A percentile compares a stretch with the other conserved stretches of the same genome.
phyloP scores from a whole-genome alignment of 2,888 invertebrate species.

The Cecidostiba fungosa region DNA sequence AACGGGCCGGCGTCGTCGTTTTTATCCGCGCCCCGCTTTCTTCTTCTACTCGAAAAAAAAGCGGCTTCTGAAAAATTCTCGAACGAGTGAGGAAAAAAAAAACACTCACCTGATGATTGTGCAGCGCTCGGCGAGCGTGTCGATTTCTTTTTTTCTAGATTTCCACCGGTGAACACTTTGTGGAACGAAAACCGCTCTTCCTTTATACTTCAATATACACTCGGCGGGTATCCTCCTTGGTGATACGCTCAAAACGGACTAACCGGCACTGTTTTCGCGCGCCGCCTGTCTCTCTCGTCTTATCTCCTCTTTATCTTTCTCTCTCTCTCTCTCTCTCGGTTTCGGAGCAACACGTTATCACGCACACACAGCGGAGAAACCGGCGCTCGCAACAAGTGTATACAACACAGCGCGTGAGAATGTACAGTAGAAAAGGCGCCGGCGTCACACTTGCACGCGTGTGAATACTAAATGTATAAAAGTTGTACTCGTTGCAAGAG shows the following conservation, averaged over 20 bases:
- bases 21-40: background rate
- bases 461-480: background rate
- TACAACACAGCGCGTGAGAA: background rate
- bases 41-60: background rate
- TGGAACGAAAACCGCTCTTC: background rate
- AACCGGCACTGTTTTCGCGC: slow-evolving; percentile 14
- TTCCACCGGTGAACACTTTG: background rate
- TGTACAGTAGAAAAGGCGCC: too few relatives aligned
- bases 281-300: background rate
- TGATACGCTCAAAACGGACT: slow-evolving; percentile 9
- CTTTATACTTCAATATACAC: background rate
- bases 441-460: too few relatives aligned
- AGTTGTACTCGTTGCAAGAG: background rate
- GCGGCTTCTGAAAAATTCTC: background rate
- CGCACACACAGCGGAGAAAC: background rate
- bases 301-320: slow-evolving; percentile 8
- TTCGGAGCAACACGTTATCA: slow-evolving; percentile 16
- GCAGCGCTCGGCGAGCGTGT: slow-evolving; percentile 6
- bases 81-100: too few relatives aligned
- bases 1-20: background rate
- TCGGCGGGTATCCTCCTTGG: background rate
- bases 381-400: slow-evolving; percentile 11
- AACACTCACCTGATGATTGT: background rate
- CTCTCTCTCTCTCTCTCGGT: background rate
- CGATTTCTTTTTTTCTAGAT: background rate